Base-by-base conservation (phyloP, 2,888 invertebrate genomes). In the Synergus umbraculus region DNA sequence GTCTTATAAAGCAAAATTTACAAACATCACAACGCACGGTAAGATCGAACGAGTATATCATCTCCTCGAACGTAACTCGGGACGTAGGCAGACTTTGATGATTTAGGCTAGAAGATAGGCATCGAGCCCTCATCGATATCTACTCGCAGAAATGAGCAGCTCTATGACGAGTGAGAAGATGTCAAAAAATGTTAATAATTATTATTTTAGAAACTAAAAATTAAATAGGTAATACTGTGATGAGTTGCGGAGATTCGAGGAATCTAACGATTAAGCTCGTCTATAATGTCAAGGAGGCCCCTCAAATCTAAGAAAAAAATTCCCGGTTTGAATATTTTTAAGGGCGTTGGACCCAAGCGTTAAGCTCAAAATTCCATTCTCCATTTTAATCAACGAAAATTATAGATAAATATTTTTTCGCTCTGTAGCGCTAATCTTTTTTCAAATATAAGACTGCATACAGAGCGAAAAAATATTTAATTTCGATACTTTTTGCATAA, bases 1-100 rank as follows among this genome's bases (percentile, higher is more conserved):
- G 92, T 92, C 90, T 92, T 92, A 92, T 92, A 90, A 92, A 89
- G 90, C 92, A 91, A 93, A 92, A 91, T 92, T 91, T 92, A 92
- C 92, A 92, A 92, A 92, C 88, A 90, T 88, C 88, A 90, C 87
- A 89, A 89, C 88, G 88, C 88, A 89, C 87, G 86, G 88, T 88
- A 89, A 73, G 89, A 88, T 90, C 86, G 88, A 91, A 90, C 90
- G 86, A 87, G 85, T 87, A 83, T 82, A 80, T 82, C 82, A 87
- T 86, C 82, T 81, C 80, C 54, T 83, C 84, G 85, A 86, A 86
- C 82, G 81, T 78, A 82, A 81, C 82, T 81, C 80, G 77, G 76
- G 78, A 82, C 78, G 41, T 79, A 80, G 79, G 80, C 78, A 80
- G 79, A 77, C 76, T 80, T 78, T 78, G 77, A 79, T 82, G 76